Evolutionary conservation across 2,113 vertebrate species (phyloP).

Genomic region (Fukomys damarensis): DNA sequence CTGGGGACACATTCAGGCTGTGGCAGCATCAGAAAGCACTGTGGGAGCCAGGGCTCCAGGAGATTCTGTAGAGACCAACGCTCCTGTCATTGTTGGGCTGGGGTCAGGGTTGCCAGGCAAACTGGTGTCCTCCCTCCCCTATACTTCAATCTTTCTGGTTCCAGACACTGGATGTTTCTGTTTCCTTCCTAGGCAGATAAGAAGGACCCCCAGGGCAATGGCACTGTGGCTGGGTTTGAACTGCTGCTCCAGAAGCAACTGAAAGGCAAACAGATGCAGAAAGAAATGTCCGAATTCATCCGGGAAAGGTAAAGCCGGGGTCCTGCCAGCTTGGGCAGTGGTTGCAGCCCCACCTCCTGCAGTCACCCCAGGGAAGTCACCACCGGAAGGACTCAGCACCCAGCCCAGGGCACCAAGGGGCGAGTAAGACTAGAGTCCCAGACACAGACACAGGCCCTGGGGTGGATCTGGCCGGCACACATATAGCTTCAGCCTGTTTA

Average conservation of each 20-base stretch:
- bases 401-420: not conserved
- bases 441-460: not conserved
- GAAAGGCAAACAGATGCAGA: slow-evolving; percentile 99
- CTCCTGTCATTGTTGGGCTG: not conserved
- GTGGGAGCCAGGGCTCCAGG: accelerated
- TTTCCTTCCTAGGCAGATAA: slow-evolving; percentile 91
- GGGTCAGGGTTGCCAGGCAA: not conserved
- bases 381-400: accelerated
- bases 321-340: accelerated
- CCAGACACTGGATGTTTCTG: not conserved
- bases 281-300: slow-evolving; percentile 98
- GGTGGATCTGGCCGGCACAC: not conserved
- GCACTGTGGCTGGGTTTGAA: slow-evolving; percentile 94
- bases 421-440: not conserved
- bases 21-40: too few species aligned
- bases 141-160: accelerated
- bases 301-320: slow-evolving; percentile 92
- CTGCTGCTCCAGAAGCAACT: slow-evolving; percentile 97
- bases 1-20: not conserved
- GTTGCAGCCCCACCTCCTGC: too few species aligned
- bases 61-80: accelerated
- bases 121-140: not conserved
- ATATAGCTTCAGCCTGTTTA: not conserved
- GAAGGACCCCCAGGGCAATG: slow-evolving; percentile 95
- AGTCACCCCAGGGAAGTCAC: not conserved